These are phyloP conservation scores for Pomphorhynchus laevis DNA, from an alignment of 1,140 invertebrate species.

Conservation along the genomic window DNA sequence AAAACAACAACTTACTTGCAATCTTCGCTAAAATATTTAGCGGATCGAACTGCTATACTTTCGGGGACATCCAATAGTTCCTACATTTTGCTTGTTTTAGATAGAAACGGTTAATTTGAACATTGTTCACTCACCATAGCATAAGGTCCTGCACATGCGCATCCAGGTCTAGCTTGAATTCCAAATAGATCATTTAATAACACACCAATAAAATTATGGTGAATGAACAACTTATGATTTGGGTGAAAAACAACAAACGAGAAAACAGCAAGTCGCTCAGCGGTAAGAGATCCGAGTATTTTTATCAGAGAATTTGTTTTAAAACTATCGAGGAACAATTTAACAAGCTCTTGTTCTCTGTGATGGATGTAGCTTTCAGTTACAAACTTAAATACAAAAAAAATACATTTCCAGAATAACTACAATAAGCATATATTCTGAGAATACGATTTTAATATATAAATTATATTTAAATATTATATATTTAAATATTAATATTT, in stretches of 20 bases:
- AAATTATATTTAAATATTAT: too few relatives aligned
- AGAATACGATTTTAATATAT: too few relatives aligned
- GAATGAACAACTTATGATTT: conserved; percentile 1
- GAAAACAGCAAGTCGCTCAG: conserved; percentile 37
- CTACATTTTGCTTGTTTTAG: too few relatives aligned
- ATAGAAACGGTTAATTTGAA: too few relatives aligned
- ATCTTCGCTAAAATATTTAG: too few relatives aligned
- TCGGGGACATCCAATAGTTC: too few relatives aligned
- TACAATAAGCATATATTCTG: too few relatives aligned
- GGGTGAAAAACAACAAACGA: conserved; percentile 47
- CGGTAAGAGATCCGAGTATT: conserved; percentile 32
- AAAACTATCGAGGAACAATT: neutral
- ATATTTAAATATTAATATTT: too few relatives aligned
- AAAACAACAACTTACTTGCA: too few relatives aligned
- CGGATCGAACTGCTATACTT: too few relatives aligned
- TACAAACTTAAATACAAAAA: neutral
- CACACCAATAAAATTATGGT: conserved; percentile 6
- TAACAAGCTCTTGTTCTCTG: neutral
- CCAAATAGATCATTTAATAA: conserved; percentile 9
- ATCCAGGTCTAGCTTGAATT: conserved; percentile 7
- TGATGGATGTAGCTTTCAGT: conserved; percentile 7
- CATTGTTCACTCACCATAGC: conserved; percentile 15
- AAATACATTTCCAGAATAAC: too few relatives aligned
- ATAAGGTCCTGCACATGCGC: too few relatives aligned
- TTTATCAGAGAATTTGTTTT: neutral